Conservation (phyloP, 2,797 vertebrate species). For the Crax fasciolata region DNA sequence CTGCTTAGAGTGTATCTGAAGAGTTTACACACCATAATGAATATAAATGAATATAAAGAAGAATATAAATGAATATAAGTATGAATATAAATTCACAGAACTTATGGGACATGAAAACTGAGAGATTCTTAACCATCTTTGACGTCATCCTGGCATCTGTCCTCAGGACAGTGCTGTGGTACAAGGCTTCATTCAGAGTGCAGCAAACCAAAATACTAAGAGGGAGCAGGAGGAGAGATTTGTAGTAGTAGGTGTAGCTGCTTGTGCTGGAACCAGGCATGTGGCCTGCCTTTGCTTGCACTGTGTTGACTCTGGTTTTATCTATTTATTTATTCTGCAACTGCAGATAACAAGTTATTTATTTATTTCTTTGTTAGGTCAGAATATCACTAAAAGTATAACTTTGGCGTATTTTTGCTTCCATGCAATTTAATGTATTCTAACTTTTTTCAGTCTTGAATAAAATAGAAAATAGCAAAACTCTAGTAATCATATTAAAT, state of each 20-base stretch:
- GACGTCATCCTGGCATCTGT: rapidly evolving
- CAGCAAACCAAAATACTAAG: not conserved
- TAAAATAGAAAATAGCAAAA: not conserved
- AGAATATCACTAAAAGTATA: not conserved
- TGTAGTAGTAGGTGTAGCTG: not conserved
- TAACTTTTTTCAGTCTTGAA: not conserved
- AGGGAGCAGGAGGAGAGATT: not conserved
- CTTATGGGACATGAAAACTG: not conserved
- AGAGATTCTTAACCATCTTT: not conserved
- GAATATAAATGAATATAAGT: not conserved
- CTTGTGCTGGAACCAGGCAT: not conserved
- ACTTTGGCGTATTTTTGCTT: not conserved
- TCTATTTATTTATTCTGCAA: not conserved
- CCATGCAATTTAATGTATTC: not conserved
- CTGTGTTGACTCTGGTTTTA: not conserved
- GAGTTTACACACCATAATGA: not conserved
- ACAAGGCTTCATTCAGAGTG: not conserved
- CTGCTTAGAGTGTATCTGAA: not conserved
- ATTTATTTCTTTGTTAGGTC: not conserved
- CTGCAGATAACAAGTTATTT: not conserved
- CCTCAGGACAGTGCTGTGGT: not conserved
- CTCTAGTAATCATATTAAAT: not conserved
- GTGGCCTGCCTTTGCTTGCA: not conserved
- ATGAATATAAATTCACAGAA: not conserved
- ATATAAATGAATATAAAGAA: not conserved